A percentile compares a stretch with the other conserved stretches of the same genome.
Conservation (phyloP, 2,113 vertebrate genomes). For the Gallinago undulata region DNA sequence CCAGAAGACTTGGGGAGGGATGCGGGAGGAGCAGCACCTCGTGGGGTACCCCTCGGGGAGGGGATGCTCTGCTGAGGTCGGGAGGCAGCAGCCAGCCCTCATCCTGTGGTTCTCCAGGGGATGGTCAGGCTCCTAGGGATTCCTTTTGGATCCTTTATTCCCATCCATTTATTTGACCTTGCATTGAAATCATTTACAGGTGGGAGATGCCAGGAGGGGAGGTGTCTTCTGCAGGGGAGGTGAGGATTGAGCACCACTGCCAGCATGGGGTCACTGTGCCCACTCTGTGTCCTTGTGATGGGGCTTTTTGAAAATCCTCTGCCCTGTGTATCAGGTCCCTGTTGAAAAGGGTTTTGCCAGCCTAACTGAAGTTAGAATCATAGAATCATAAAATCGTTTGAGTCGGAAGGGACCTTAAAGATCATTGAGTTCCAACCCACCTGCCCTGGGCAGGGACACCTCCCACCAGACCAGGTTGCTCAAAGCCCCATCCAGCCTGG, state of each 20-base stretch:
- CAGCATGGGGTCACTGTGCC: accelerated
- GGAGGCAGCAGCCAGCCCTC: neutral
- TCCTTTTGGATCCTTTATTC: neutral
- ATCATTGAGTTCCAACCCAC: too few relatives aligned
- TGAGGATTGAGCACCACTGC: neutral
- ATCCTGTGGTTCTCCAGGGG: neutral
- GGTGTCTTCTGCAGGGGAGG: neutral
- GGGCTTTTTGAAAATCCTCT: neutral
- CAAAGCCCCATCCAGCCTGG: too few relatives aligned
- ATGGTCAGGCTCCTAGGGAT: neutral
- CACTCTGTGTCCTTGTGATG: accelerated
- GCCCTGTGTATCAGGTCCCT: neutral
- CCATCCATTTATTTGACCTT: neutral
- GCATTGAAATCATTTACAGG: neutral
- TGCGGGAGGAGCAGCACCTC: neutral
- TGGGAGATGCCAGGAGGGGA: neutral
- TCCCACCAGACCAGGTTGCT: too few relatives aligned
- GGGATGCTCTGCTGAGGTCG: neutral
- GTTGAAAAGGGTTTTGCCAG: neutral
- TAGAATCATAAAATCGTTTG: too few relatives aligned
- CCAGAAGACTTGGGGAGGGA: neutral
- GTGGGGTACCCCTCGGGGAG: neutral
- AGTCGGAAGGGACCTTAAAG: too few relatives aligned
- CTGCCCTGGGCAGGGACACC: too few relatives aligned
- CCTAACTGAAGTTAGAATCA: neutral